These are phyloP conservation scores for Amblyteles armatorius DNA, from an alignment of 2,888 invertebrate genomes.

Conservation along the genomic window DNA sequence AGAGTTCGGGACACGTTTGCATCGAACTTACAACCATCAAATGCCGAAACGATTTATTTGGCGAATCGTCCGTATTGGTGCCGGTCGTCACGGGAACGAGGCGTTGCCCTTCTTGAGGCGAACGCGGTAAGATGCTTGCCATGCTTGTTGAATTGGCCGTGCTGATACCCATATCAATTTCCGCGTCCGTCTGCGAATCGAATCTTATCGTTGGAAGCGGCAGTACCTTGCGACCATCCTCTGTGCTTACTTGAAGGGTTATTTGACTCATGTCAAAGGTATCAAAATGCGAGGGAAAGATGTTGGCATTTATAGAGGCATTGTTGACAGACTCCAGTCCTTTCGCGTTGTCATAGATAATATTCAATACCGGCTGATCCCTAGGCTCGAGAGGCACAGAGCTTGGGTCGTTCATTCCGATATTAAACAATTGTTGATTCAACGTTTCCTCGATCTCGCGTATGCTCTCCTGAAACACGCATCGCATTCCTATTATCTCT, in stretches of 20 bases:
- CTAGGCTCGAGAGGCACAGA: constrained; percentile 70
- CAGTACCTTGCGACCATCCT: constrained; percentile 17
- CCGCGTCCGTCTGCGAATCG: constrained; percentile 73
- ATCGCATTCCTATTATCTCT: not conserved
- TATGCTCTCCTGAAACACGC: constrained; percentile 80
- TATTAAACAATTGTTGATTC: constrained; percentile 82
- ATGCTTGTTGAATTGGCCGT: constrained; percentile 77
- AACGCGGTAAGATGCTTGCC: constrained; percentile 78
- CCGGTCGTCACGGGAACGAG: constrained; percentile 66
- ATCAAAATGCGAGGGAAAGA: constrained; percentile 78
- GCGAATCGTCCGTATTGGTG: constrained; percentile 47
- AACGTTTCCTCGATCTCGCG: constrained; percentile 83
- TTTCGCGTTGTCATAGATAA: constrained; percentile 78
- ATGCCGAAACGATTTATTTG: constrained; percentile 64
- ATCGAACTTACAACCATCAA: constrained; percentile 73
- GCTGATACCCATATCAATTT: constrained; percentile 77
- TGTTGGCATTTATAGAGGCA: constrained; percentile 68
- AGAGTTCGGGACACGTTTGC: constrained; percentile 71
- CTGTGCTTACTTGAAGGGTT: constrained; percentile 58
- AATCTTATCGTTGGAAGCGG: constrained; percentile 3
- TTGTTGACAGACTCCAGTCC: constrained; percentile 72
- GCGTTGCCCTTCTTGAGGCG: constrained; percentile 74
- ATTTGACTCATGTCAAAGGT: constrained; percentile 81
- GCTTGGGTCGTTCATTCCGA: constrained; percentile 77
- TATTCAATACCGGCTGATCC: constrained; percentile 77